A percentile compares a stretch with the other conserved stretches of the same genome.
phyloP scores from a whole-genome alignment of 2,888 invertebrate genomes.

The Sarcophaga variegata region DNA sequence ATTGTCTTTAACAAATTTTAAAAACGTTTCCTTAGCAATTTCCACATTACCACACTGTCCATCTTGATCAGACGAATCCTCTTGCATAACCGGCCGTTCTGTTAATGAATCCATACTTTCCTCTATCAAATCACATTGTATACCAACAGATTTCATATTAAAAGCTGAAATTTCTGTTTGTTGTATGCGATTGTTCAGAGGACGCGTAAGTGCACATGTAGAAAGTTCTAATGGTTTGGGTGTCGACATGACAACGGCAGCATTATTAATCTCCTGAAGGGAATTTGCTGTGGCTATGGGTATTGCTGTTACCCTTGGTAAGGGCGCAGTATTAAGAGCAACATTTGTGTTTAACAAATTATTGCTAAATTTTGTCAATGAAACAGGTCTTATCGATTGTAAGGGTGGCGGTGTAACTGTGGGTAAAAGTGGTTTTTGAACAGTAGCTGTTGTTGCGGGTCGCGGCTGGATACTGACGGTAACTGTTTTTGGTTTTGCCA shows the following conservation, averaged over 20 bases:
- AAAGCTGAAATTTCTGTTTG: constrained; percentile 49
- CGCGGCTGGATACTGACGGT: constrained; percentile 20
- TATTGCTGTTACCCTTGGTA: not conserved
- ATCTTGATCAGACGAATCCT: not conserved
- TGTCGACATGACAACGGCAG: not conserved
- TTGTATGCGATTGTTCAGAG: constrained; percentile 53
- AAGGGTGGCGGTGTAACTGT: not conserved
- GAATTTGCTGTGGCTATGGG: not conserved
- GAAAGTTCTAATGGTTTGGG: constrained; percentile 18
- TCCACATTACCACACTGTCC: not conserved
- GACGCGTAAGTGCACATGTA: not conserved
- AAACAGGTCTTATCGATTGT: not conserved
- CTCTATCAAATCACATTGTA: constrained; percentile 72
- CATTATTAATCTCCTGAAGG: not conserved
- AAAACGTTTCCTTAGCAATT: constrained; percentile 50
- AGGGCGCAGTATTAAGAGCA: not conserved
- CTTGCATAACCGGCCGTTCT: constrained; percentile 6
- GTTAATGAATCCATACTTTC: constrained; percentile 18
- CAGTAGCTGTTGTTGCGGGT: not conserved
- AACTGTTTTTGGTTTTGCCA: not conserved
- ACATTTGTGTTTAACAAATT: not conserved
- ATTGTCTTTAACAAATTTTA: constrained; percentile 69
- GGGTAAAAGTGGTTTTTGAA: not conserved
- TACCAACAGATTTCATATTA: constrained; percentile 59
- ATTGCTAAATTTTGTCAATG: not conserved